Conservation (phyloP, 2,797 vertebrate genomes). For the Anniella stebbinsi region DNA sequence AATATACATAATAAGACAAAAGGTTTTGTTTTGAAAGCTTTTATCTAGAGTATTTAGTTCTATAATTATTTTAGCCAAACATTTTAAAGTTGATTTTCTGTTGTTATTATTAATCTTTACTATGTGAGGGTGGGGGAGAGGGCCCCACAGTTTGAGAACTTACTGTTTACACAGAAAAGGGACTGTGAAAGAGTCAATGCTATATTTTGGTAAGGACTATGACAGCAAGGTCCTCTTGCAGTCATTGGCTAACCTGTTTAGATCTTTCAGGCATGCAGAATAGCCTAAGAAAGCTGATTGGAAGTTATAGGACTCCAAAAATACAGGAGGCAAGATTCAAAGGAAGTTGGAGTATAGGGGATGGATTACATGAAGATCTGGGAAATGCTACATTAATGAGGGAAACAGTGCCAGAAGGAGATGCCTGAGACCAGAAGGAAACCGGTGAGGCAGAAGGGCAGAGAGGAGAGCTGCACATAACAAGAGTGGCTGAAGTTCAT, state of each 20-base stretch:
- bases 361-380: background rate
- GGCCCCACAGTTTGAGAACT: background rate
- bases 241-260: background rate
- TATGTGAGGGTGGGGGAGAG: background rate
- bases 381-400: constrained; percentile 11
- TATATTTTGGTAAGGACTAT: background rate
- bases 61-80: background rate
- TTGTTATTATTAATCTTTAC: background rate
- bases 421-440: background rate
- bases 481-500: background rate
- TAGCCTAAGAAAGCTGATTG: background rate
- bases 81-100: background rate
- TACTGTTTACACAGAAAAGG: background rate
- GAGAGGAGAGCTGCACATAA: background rate
- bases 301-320: background rate
- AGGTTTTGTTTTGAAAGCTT: background rate
- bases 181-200: background rate
- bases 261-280: background rate
- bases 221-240: background rate
- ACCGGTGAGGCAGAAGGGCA: background rate
- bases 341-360: background rate
- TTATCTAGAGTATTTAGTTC: background rate
- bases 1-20: background rate
- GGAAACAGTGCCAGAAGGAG: background rate
- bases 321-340: background rate